Evolutionary conservation across 2,797 vertebrate genomes (phyloP), one percentile per base, ranked within the genome.

Genomic region (Apodemus agrarius): DNA sequence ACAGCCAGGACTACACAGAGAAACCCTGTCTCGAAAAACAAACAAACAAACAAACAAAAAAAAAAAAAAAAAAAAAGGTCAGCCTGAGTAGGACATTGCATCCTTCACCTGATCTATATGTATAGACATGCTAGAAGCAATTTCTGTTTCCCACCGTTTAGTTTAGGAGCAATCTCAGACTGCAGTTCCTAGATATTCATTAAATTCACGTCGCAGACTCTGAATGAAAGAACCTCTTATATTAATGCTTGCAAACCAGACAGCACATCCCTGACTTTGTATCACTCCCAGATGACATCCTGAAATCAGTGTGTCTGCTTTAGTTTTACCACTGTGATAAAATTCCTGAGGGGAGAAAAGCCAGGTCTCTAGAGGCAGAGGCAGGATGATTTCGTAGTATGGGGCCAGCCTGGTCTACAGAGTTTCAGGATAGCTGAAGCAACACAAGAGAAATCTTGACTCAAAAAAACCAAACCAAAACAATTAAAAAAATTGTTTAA

Each of bases 121-220:
- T 5, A 40, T 81, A 82, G 59, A 54, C 2, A 46, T 29, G 49
- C 80, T 74, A 29, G 6, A 87, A 78, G 29, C 21, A 84, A 46
- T 17, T 96, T 75, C 92, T 94, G 43, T 72, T 90, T 83, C 69
- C n/a, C 90, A 54, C 31, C 26, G 63, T 63, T 90, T 87, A 54
- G 81, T 46, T 93, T 37, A 90, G 94, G 94, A 87, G 76, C 75
- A 82, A 54, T 17, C 63, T 67, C 37, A 79, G 46, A n/a, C 46
- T 67, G 83, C 34, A 89, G 80, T 89, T 87, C 43, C 69, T 75
- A 26, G 11, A 86, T 80, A 82, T 46, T 81, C 75, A 78, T 69
- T 84, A 81, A 65, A 67, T 89, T 69, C 81, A 61, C n/a, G 40
- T 81, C 85, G 26, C 9, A 84, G 69, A 63, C 49, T 31, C 61